phyloP scores from a whole-genome alignment of 2,888 invertebrate species.

The Abrostola triplasia region DNA sequence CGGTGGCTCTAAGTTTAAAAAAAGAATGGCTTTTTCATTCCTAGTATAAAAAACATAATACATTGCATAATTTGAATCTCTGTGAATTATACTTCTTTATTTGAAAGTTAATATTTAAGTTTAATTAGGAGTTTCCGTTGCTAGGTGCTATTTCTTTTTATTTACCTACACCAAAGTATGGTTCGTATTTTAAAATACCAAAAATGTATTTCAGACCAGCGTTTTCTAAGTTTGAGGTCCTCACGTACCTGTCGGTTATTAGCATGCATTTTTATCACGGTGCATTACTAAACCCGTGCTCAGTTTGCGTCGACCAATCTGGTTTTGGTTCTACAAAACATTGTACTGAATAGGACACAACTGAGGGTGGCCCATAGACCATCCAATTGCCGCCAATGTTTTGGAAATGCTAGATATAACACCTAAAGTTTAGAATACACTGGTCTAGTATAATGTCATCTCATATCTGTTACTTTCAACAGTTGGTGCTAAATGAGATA shows the following conservation, averaged over 20 bases:
- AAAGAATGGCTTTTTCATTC: not conserved
- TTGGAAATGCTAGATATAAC: not conserved
- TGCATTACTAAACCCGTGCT: no score
- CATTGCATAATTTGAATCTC: not conserved
- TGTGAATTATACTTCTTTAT: not conserved
- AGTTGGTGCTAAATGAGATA: slow-evolving; percentile 48
- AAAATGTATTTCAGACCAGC: not conserved
- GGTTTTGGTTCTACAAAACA: no score
- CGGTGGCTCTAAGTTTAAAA: not conserved
- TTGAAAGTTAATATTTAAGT: not conserved
- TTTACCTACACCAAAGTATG: not conserved
- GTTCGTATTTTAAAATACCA: slow-evolving; percentile 4
- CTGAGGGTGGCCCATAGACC: no score
- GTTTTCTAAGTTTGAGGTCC: not conserved
- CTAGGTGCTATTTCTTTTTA: not conserved
- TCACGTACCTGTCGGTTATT: not conserved
- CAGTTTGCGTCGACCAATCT: no score
- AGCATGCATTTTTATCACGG: no score
- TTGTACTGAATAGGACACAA: no score
- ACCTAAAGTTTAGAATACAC: slow-evolving; percentile 7
- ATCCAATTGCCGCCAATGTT: no score
- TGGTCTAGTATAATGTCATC: slow-evolving; percentile 31
- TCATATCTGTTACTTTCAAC: slow-evolving; percentile 30
- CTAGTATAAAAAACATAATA: not conserved
- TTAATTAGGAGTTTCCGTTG: not conserved